Base-by-base conservation (phyloP, 92 coral and sea anemone species). In the Umimayanthus kanabou region DNA sequence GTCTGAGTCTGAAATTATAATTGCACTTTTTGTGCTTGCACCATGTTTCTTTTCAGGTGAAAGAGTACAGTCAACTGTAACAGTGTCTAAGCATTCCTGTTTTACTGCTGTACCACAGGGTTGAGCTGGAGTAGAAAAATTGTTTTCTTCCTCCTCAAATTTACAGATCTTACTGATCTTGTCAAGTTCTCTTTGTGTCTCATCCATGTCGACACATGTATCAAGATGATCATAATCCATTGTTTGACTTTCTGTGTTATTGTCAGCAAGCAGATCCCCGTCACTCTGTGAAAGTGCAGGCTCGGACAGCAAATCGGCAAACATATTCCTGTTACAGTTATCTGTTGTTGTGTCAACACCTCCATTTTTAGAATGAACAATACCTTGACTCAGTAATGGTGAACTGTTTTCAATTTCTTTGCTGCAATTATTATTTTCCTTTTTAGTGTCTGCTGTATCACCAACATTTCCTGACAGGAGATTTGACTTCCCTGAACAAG, bases 1-100 rank as follows among this genome's bases (percentile, higher is more conserved):
- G 70, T 73, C 74, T 16, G 87, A 83, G 77, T 83, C 87, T 42
- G 87, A 83, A 6, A 83, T 43, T 45, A 83, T 2, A 4, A 83
- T 83, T 45, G 87, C 87, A 43, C 80, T 73, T 80, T 72, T 61
- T 23, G 2, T 23, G 70, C 57, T 84, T 18, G 10, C 53, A 71
- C 88, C 84, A 28, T 49, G 16, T 80, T 79, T 89, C 28, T 61
- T 69, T 26, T 72, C 66, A 18, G 82, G 65, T 11, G 88, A 50
- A 8, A 7, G 29, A 33, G 86, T 79, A 79, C 86, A 71, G 39
- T 57, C 77, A 55, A 58, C 39, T 79, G 42, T 55, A 23, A 43
- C 8, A 14, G 40, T 37, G 42, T 49, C 72, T 88, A 39, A 42
- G n/a, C 25, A 18, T 73, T 37, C 87, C 39, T 6, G 39, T 72